Percentiles rank a stretch among this genome's conserved stretches.
Evolutionary conservation across 2,113 vertebrate genomes (phyloP).

Genomic region (Speoplatyrhinus poulsoni): DNA sequence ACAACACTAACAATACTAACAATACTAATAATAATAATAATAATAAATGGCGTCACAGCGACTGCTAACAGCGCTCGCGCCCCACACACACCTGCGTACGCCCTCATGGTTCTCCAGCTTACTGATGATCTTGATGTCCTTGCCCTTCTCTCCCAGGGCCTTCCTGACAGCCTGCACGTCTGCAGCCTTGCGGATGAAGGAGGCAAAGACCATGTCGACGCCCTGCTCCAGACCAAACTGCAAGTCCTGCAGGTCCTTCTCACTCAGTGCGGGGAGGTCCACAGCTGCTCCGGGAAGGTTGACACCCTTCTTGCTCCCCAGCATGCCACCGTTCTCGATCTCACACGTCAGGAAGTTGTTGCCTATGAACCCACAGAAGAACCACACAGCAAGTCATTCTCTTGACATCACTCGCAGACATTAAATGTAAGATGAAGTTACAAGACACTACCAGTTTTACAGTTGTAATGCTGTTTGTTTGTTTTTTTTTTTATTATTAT

Average conservation of each 20-base stretch:
- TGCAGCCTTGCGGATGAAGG: conserved; percentile 94
- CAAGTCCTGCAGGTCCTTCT: conserved; percentile 94
- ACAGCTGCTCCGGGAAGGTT: conserved; percentile 93
- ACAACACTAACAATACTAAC: too few relatives aligned
- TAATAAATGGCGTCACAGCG: too few relatives aligned
- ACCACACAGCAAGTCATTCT: background rate
- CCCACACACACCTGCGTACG: conserved; percentile 83
- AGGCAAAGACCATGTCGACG: conserved; percentile 97
- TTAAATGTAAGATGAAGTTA: background rate
- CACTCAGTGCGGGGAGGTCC: conserved; percentile 90
- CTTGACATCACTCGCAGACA: background rate
- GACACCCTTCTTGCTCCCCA: conserved; percentile 97
- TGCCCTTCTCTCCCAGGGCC: conserved; percentile 93
- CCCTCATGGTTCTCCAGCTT: conserved; percentile 99
- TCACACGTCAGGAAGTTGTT: conserved; percentile 82
- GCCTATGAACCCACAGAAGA: conserved; percentile 68
- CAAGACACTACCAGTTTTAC: too few relatives aligned
- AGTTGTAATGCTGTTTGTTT: too few relatives aligned
- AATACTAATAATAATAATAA: fast-evolving
- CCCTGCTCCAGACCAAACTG: conserved; percentile 93
- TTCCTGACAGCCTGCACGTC: conserved; percentile 92
- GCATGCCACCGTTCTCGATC: conserved; percentile 87
- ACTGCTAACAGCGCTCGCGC: too few relatives aligned
- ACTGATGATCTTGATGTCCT: conserved; percentile 97
- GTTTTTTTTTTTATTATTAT: too few relatives aligned